Conservation (phyloP, 2,797 vertebrate species). For the Lateolabrax maculatus region DNA sequence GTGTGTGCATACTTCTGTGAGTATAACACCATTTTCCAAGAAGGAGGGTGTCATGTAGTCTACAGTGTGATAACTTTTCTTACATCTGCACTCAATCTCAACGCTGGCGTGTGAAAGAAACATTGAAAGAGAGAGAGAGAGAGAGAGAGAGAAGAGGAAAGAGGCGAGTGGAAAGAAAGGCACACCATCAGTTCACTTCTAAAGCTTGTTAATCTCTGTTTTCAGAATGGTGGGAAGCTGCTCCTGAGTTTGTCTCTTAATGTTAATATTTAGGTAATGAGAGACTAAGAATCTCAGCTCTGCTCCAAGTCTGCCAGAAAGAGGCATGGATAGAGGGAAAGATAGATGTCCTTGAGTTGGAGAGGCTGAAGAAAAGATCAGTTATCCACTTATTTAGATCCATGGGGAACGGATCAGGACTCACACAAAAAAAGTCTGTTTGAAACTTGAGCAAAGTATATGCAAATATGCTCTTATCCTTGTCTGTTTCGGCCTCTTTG, state of each 20-base stretch:
- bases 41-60: conserved; percentile 39
- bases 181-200: conserved; percentile 26
- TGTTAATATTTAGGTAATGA: conserved; percentile 74
- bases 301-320: conserved; percentile 48
- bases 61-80: conserved; percentile 45
- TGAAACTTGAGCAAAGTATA: conserved; percentile 27
- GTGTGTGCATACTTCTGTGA: conserved; percentile 19
- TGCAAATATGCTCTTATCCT: conserved; percentile 27
- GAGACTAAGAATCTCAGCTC: conserved; percentile 40
- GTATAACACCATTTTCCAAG: conserved; percentile 27
- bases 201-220: conserved; percentile 51
- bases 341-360: conserved; percentile 11
- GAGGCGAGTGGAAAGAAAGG: conserved; percentile 6
- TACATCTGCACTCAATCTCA: conserved; percentile 65
- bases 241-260: conserved; percentile 54
- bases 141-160: conserved; percentile 26
- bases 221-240: conserved; percentile 48
- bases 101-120: conserved; percentile 42
- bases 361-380: conserved; percentile 38
- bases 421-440: not conserved
- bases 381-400: conserved; percentile 34
- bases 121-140: conserved; percentile 38
- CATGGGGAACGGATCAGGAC: conserved; percentile 3
- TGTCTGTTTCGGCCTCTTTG: conserved; percentile 3
- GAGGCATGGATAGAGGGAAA: not conserved